Conservation (phyloP, 2,888 invertebrate species). For the Crematogaster levior region DNA sequence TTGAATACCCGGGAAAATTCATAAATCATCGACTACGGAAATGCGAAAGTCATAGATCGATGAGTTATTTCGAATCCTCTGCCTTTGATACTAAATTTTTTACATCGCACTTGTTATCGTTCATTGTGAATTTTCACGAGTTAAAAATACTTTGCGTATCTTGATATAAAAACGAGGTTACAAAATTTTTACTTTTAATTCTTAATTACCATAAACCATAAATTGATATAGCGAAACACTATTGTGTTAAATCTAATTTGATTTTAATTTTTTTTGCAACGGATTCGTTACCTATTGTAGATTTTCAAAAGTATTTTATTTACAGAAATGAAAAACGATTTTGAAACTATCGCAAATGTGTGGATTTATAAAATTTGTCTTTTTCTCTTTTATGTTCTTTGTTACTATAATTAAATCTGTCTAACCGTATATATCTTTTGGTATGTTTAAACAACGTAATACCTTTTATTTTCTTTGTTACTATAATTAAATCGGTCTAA, state of each 20-base stretch:
- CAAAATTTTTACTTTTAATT: neutral
- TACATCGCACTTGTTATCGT: neutral
- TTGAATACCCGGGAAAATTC: slow-evolving; percentile 18
- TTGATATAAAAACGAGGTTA: neutral
- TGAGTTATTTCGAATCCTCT: neutral
- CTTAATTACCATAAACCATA: neutral
- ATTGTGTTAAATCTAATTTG: neutral
- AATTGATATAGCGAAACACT: neutral
- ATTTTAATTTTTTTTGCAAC: neutral
- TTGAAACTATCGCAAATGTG: neutral
- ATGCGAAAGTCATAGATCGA: slow-evolving; percentile 16
- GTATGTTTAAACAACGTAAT: no score
- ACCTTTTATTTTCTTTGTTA: slow-evolving; percentile 8
- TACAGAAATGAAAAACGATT: neutral
- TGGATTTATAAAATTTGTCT: neutral
- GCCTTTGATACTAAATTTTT: neutral
- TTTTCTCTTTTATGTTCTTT: neutral
- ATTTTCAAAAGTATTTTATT: neutral
- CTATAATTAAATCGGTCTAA: neutral
- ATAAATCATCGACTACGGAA: slow-evolving; percentile 30
- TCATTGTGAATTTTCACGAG: neutral
- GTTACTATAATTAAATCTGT: no score
- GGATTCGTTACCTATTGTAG: neutral
- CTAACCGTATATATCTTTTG: no score
- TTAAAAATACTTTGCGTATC: neutral